These are phyloP conservation scores for Synergus itoensis DNA, from an alignment of 2,888 invertebrate species.

Conservation along the genomic window DNA sequence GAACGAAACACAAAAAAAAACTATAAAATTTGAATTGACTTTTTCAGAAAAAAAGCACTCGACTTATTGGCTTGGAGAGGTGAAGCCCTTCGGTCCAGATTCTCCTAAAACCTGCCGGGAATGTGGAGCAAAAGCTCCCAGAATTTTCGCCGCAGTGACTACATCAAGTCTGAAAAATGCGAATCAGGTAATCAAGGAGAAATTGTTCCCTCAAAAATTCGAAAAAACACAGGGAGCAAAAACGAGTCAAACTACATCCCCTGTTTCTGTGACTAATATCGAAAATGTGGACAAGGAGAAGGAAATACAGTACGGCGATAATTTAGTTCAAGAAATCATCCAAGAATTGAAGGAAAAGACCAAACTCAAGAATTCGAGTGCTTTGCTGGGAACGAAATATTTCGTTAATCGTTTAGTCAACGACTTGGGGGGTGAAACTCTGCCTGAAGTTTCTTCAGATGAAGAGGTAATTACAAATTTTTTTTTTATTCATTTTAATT, in stretches of 20 bases:
- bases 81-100: constrained; percentile 39
- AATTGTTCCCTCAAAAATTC: background rate
- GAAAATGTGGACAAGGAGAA: background rate
- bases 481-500: too few relatives aligned
- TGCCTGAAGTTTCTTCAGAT: background rate
- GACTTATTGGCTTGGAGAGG: constrained; percentile 12
- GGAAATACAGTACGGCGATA: background rate
- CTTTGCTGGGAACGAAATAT: background rate
- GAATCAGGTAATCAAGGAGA: background rate
- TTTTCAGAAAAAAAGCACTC: background rate
- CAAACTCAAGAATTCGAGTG: background rate
- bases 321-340: background rate
- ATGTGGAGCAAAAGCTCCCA: background rate
- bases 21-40: background rate
- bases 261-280: background rate
- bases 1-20: background rate
- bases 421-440: background rate
- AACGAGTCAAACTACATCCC: too few relatives aligned
- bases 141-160: background rate
- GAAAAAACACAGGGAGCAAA: background rate
- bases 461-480: background rate
- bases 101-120: background rate
- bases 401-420: background rate
- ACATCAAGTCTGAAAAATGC: background rate
- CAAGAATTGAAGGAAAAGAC: background rate